These are phyloP conservation scores for Cyanoliseus patagonus DNA, from an alignment of 2,113 vertebrate genomes.

Conservation along the genomic window DNA sequence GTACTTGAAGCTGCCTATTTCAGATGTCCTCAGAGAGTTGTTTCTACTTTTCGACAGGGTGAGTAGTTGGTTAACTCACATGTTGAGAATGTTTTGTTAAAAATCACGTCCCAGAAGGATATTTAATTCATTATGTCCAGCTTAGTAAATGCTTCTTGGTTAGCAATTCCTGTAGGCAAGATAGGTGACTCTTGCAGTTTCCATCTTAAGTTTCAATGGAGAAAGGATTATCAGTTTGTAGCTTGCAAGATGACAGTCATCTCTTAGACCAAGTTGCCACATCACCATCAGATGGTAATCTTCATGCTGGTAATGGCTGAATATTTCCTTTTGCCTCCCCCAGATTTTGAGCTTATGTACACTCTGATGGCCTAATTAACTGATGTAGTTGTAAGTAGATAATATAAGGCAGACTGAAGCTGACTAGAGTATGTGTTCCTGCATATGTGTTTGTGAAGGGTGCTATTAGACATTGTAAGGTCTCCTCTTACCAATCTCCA, in stretches of 20 bases:
- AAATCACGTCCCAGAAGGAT: background rate
- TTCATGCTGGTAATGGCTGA: background rate
- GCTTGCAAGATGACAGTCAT: background rate
- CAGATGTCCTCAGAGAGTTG: constrained; percentile 84
- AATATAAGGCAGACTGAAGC: background rate
- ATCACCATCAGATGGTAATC: background rate
- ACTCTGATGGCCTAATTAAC: background rate
- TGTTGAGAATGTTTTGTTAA: background rate
- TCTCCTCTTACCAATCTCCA: background rate
- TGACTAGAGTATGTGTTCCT: background rate
- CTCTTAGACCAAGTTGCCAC: background rate
- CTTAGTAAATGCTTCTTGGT: background rate
- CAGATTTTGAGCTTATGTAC: background rate
- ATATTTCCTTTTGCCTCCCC: background rate
- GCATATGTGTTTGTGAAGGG: background rate
- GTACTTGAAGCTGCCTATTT: constrained; percentile 90
- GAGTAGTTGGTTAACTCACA: constrained; percentile 38
- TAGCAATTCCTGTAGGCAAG: background rate
- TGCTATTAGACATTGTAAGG: background rate
- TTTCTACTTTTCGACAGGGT: constrained; percentile 96
- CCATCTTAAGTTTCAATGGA: background rate
- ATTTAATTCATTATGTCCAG: background rate
- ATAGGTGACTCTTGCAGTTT: background rate
- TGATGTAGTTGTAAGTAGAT: background rate
- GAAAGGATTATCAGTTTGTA: background rate